Conservation (phyloP, 2,797 vertebrate genomes). For the Enteromius fasciolatus region DNA sequence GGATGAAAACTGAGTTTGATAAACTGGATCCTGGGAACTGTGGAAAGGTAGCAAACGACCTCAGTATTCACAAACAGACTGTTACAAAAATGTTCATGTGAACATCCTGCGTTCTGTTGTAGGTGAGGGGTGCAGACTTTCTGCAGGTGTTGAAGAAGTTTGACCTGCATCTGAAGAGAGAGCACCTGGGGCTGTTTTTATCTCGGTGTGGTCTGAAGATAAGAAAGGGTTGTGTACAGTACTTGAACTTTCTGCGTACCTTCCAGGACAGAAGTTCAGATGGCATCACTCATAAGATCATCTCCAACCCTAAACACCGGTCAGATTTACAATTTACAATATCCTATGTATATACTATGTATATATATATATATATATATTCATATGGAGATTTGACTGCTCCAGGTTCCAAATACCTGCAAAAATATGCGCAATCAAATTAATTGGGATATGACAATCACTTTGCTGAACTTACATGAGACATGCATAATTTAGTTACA, state of each 20-base stretch:
- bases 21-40: constrained; percentile 60
- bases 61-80: neutral
- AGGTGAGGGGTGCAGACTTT: constrained; percentile 61
- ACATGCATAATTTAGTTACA: neutral
- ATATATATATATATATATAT: neutral
- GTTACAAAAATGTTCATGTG: neutral
- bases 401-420: neutral
- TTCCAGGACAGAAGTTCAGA: constrained; percentile 63
- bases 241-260: constrained; percentile 58
- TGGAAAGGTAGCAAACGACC: constrained; percentile 57
- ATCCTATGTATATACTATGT: neutral
- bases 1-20: constrained; percentile 68
- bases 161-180: constrained; percentile 59
- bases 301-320: constrained; percentile 65
- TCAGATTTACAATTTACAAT: constrained; percentile 31
- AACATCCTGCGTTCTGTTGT: neutral
- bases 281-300: constrained; percentile 63
- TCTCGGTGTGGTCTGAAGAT: constrained; percentile 62
- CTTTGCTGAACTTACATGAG: too few relatives aligned
- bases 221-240: constrained; percentile 56
- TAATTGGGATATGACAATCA: neutral
- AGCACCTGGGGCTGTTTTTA: constrained; percentile 64
- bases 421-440: neutral
- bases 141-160: constrained; percentile 61
- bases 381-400: neutral